Base-by-base conservation (phyloP, 2,797 vertebrate species). In the Spheniscus humboldti region DNA sequence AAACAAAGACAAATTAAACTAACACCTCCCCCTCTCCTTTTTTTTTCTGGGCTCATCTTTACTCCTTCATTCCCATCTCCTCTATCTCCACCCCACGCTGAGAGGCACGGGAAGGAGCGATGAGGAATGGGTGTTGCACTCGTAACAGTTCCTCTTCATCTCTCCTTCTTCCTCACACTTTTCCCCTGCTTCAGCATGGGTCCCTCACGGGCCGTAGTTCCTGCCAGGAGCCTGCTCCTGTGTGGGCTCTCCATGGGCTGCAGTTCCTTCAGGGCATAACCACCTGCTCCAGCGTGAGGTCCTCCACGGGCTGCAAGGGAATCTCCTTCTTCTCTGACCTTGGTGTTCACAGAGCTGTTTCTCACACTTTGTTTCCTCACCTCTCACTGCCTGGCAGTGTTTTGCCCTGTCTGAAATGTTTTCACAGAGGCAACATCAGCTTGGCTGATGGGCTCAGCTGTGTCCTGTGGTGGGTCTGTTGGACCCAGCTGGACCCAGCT, bases 241-340 rank as follows among this genome's bases (percentile, higher is more conserved):
- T 4, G 2, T 60, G 37, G 7, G 8, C 15, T 53, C 7, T 45
- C 30, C 59, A n/a, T 39, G 17, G 23, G 19, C 64, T 60, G 20
- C 24, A 56, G 11, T 66, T 68, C 31, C 37, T 43, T 66, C 55
- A 81, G 47, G 56, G 14, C 28, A 66, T 77, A 57, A 52, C 41
- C 27, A 25, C 17, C 6, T 45, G 13, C 10, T 72, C 33, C 31
- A 66, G 0, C 0, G 7, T 14, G 16, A 9, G 4, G 1, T 76
- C 17, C 24, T 64, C 27, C 45, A 41, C 2, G 3, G 33, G 6
- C 71, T 77, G 47, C 6, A 59, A 23, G 27, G 11, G 8, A 71
- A 67, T 64, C 5, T 75, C 16, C 28, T 87, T 45, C 47, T 41
- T 35, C 31, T 88, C 23, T 39, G 31, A n/a, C 43, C 11, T 67